Base-by-base conservation (phyloP, 2,797 vertebrate species). In the Myotis pilosus region DNA sequence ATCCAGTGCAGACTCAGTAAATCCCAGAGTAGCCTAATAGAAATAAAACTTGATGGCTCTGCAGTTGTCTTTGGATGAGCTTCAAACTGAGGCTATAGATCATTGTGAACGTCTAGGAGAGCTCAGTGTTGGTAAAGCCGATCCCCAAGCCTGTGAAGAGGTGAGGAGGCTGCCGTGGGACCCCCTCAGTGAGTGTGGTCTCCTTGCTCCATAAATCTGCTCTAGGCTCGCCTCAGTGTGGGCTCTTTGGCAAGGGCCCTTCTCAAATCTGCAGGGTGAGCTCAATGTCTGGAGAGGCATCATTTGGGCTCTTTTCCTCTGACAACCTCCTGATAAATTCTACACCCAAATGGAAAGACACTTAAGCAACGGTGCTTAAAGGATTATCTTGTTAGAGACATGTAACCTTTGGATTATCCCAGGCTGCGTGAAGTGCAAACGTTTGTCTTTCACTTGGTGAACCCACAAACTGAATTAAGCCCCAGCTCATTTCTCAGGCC, bases 1-100 rank as follows among this genome's bases (percentile, higher is more conserved):
- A 76, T 95, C 95, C 92, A 96, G 94, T 83, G 92, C 84, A 96
- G 95, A 89, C 91, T 96, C 75, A 74, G 87, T 88, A 95, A 97
- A 93, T 98, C 98, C 97, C 96, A 97, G 95, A 90, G 92, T 55
- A 36, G 38, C 96, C 97, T 96, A 98, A 97, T 97, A 95, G 96
- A 98, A 98, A 97, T 97, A 97, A 98, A 98, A 97, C 95, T 96
- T 96, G 97, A 97, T 96, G 96, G 93, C 85, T 97, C 71, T 94
- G 82, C 90, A 97, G 96, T 98, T 98, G 94, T 97, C 97, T 97
- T 98, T 98, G 98, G 98, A 98, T 44, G 64, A 22, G 72, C 87
- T 98, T 98, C 98, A 98, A 94, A 93, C 76, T 95, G 96, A 97
- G 97, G 96, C 97, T 85, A 57, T 98, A 97, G 98, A 98, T 98